Evolutionary conservation across 2,888 invertebrate genomes (phyloP).

Genomic region (Anaspis maculata): DNA sequence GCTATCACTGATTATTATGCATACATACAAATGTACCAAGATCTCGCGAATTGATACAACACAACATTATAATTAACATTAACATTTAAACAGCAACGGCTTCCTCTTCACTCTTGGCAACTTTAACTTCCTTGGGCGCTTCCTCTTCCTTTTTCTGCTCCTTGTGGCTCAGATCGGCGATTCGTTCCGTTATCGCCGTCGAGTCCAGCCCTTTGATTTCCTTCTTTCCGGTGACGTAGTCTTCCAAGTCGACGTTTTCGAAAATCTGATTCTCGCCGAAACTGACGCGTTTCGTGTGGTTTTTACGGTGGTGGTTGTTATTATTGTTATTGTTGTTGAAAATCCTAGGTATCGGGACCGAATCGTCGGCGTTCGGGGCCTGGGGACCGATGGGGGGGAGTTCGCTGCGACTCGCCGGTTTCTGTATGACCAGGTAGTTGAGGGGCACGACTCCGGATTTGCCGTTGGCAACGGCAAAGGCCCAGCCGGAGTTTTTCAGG

Average conservation of each 20-base stretch:
- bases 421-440: slow-evolving; percentile 45
- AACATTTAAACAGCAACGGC: no score
- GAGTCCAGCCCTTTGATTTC: no score
- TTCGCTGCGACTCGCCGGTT: no score
- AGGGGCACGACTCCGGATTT: slow-evolving; percentile 57
- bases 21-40: no score
- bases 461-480: slow-evolving; percentile 50
- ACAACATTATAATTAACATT: no score
- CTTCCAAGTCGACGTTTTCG: slow-evolving; percentile 31
- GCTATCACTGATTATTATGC: no score
- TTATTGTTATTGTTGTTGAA: slow-evolving; percentile 14
- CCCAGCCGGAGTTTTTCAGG: slow-evolving; percentile 61
- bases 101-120: no score
- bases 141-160: no score
- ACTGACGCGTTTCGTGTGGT: slow-evolving; percentile 36
- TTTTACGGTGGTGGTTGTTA: slow-evolving; percentile 19
- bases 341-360: slow-evolving; percentile 16
- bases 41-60: no score
- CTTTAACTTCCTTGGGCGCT: no score
- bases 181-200: no score
- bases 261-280: slow-evolving; percentile 40
- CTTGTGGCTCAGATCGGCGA: no score
- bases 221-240: slow-evolving; percentile 18
- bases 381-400: slow-evolving; percentile 1
- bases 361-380: background rate